phyloP scores from a whole-genome alignment of 2,797 vertebrate genomes.

The Bucorvus abyssinicus region DNA sequence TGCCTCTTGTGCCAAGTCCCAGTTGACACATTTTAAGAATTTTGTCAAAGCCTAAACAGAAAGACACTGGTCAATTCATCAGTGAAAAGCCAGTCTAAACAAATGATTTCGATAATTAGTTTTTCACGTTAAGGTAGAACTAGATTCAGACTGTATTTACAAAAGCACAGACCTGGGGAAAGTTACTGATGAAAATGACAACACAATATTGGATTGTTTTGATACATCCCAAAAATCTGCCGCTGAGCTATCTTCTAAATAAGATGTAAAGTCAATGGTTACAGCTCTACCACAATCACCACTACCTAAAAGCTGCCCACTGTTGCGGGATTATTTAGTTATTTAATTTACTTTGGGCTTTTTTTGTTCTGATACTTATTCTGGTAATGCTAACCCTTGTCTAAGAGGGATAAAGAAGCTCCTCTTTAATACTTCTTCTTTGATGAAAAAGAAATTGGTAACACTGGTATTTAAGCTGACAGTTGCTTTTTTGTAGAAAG shows the following conservation, averaged over 20 bases:
- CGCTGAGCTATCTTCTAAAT: not conserved
- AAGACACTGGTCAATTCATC: not conserved
- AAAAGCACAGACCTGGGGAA: not conserved
- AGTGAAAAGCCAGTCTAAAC: not conserved
- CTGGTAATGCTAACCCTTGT: not conserved
- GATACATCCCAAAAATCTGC: not conserved
- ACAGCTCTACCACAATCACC: not conserved
- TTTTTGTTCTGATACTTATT: not conserved
- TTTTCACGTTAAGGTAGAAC: not conserved
- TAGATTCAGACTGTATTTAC: not conserved
- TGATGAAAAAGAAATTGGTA: not conserved
- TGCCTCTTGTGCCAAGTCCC: slow-evolving; percentile 96
- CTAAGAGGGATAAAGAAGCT: not conserved
- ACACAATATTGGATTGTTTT: not conserved
- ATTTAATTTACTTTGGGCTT: not conserved
- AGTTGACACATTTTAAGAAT: slow-evolving; percentile 99
- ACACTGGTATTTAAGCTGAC: not conserved
- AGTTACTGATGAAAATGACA: not conserved
- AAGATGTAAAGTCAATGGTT: not conserved
- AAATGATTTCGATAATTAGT: not conserved
- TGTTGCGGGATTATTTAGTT: not conserved
- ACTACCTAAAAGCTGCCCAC: not conserved
- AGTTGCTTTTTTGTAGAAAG: not conserved
- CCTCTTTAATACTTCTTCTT: not conserved
- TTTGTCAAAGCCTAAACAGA: slow-evolving; percentile 93